Percentiles rank a stretch among this genome's conserved stretches.
These are phyloP conservation scores for Acanthosepion lycidas DNA, from an alignment of 2,888 invertebrate genomes.

Conservation along the genomic window DNA sequence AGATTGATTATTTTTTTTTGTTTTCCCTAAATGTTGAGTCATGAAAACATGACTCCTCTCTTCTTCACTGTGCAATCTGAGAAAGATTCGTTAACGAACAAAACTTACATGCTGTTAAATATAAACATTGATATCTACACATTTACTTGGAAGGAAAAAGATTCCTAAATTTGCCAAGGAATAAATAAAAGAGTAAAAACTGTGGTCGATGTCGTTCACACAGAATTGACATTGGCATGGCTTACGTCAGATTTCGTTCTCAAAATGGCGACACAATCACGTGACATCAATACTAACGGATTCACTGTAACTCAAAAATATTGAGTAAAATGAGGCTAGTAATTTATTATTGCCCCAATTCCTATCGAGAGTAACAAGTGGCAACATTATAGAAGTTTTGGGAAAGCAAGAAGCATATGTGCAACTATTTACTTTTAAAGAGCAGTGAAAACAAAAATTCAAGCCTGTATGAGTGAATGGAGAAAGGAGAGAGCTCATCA, in stretches of 20 bases:
- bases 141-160: not conserved
- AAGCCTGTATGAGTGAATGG: not conserved
- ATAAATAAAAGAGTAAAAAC: not conserved
- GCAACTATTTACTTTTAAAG: not conserved
- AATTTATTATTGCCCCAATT: not conserved
- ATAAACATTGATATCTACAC: not conserved
- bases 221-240: not conserved
- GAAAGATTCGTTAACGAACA: not conserved
- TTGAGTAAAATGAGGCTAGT: not conserved
- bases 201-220: not conserved
- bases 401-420: not conserved
- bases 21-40: not conserved
- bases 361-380: not conserved
- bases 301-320: not conserved
- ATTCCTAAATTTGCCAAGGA: not conserved
- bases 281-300: conserved; percentile 10
- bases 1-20: not conserved
- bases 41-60: conserved; percentile 4
- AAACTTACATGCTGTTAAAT: not conserved
- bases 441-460: not conserved
- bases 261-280: conserved; percentile 10
- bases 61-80: not conserved
- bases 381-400: not conserved
- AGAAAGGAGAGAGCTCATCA: not conserved
- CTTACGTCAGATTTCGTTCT: conserved; percentile 18